A percentile compares a stretch with the other conserved stretches of the same genome.
These are phyloP conservation scores for Dinocampus coccinellae DNA, from an alignment of 2,888 invertebrate species.

Conservation along the genomic window DNA sequence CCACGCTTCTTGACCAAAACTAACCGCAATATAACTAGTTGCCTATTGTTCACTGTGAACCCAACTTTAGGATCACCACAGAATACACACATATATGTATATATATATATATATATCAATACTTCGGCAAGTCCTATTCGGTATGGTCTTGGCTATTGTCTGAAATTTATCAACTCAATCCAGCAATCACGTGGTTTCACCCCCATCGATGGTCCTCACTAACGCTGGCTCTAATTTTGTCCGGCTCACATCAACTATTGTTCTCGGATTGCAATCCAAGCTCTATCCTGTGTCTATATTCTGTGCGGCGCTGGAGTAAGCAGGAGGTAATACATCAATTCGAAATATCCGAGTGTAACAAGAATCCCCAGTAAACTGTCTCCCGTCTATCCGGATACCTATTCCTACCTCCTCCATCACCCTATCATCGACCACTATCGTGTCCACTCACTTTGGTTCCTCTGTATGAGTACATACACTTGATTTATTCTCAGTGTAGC, in stretches of 20 bases:
- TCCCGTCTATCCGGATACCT: slow-evolving; percentile 39
- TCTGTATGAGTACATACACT: slow-evolving; percentile 31
- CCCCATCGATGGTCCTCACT: slow-evolving; percentile 1
- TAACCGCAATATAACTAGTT: background rate
- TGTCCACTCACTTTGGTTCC: slow-evolving; percentile 30
- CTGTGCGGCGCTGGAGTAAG: background rate
- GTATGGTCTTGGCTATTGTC: slow-evolving; percentile 10
- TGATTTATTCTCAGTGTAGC: slow-evolving; percentile 54
- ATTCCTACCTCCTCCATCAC: background rate
- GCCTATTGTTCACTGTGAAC: background rate
- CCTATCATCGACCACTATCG: background rate
- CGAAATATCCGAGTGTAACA: slow-evolving; percentile 32
- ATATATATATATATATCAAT: slow-evolving; percentile 18
- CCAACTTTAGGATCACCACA: background rate
- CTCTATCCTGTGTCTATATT: background rate
- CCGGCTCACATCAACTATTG: background rate
- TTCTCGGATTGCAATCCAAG: background rate
- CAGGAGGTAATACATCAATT: slow-evolving; percentile 35
- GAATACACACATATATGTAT: no score
- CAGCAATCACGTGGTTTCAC: background rate
- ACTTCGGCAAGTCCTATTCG: slow-evolving; percentile 12
- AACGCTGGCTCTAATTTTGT: background rate
- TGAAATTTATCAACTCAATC: slow-evolving; percentile 24
- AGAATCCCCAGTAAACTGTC: slow-evolving; percentile 44
- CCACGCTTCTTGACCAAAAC: slow-evolving; percentile 8